Evolutionary conservation across 2,888 invertebrate species (phyloP).

Genomic region (Spodoptera littoralis): DNA sequence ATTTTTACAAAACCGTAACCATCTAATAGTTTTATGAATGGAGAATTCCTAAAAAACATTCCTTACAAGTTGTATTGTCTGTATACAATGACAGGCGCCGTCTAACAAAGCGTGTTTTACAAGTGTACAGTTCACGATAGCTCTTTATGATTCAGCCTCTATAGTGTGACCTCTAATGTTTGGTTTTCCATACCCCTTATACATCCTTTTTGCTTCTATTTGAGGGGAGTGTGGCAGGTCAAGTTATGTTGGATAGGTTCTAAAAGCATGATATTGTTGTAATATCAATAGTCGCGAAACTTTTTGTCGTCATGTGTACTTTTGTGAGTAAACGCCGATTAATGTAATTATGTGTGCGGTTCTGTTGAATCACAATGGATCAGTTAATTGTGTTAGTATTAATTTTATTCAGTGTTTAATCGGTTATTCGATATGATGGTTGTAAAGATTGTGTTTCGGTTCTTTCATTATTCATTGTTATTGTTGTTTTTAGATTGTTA

Average conservation of each 20-base stretch:
- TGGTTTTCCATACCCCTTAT: slow-evolving; percentile 61
- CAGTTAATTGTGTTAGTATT: slow-evolving; percentile 50
- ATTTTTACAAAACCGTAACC: slow-evolving; percentile 78
- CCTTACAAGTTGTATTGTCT: slow-evolving; percentile 88
- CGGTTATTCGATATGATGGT: slow-evolving; percentile 33
- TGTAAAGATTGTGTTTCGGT: slow-evolving; percentile 5
- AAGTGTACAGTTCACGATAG: slow-evolving; percentile 88
- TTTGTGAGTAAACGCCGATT: slow-evolving; percentile 81
- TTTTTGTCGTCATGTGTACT: slow-evolving; percentile 83
- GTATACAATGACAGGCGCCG: slow-evolving; percentile 85
- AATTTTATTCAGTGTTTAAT: slow-evolving; percentile 49
- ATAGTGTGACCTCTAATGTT: slow-evolving; percentile 76
- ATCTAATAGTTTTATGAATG: slow-evolving; percentile 86
- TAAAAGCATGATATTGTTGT: slow-evolving; percentile 86
- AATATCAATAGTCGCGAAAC: slow-evolving; percentile 85
- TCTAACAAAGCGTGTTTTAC: slow-evolving; percentile 85
- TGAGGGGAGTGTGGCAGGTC: slow-evolving; percentile 67
- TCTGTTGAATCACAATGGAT: slow-evolving; percentile 57
- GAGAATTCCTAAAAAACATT: slow-evolving; percentile 87
- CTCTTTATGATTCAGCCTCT: slow-evolving; percentile 84
- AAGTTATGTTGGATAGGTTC: slow-evolving; percentile 78
- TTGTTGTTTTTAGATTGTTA: slow-evolving; percentile 1
- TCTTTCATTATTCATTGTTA: slow-evolving; percentile 7
- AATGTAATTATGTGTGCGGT: slow-evolving; percentile 81
- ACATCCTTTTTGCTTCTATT: slow-evolving; percentile 55